Evolutionary conservation across 2,888 invertebrate genomes (phyloP), one percentile per base, ranked within the genome.

Genomic region (Aspidiotus destructor): DNA sequence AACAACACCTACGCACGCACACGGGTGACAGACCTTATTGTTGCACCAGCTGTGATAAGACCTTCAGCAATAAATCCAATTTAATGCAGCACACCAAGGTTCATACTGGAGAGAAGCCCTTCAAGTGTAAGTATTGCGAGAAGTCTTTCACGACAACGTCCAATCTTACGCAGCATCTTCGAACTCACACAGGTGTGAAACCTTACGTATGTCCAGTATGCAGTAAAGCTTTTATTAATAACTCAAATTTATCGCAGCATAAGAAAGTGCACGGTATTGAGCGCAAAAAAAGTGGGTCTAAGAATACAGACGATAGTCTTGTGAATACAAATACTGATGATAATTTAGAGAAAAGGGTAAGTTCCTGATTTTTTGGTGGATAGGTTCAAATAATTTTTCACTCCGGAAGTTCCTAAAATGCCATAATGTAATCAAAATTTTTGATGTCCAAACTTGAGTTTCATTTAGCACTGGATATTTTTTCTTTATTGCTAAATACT

Each of bases 141-240:
- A 72, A 72, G 42, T 69, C 72, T 10, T 73, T 73, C 61, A 71
- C 73, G 2, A 73, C 73, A 42, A 72, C 73, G 44, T 72, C 72
- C 9, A 73, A 73, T 60, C 67, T 73, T 5, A 69, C 70, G 15
- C 72, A 73, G 52, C 73, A 73, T 65, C 64, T 71, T 13, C 69
- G 72, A 8, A 72, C 74, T 58, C 73, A 73, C 48, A 72, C 72
- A 9, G 62, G 62, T 16, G 40, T 48, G 15, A 62, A 62, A 8
- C 62, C 62, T 11, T 62, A 62, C 28, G 40, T 62, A 2, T 62
- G 62, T 17, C 15, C 48, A 10, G 44, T 42, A 9, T 62, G 62
- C 40, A 53, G 62, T 10, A 62, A 62, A 52, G 62, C 62, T 17
- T 62, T 62, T 40, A 62, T 62, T 15, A 62, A 62, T 17, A 62